phyloP scores from a whole-genome alignment of 2,797 vertebrate species.

The Lithobates sylvaticus region DNA sequence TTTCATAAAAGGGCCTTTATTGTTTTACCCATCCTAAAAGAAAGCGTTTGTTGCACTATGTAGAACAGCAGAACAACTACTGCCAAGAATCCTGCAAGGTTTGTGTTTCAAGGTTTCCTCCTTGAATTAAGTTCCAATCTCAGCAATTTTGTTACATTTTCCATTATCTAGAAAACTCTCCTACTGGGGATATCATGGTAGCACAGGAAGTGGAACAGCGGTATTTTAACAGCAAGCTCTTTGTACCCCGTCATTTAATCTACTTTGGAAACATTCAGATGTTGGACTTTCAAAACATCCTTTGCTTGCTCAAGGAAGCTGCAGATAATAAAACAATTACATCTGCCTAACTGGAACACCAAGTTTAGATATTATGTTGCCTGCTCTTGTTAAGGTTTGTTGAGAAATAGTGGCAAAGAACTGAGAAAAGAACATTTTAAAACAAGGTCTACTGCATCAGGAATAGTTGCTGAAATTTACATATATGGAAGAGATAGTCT shows the following conservation, averaged over 20 bases:
- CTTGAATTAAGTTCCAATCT: conserved; percentile 3
- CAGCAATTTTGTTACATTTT: conserved; percentile 49
- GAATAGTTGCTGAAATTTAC: no score
- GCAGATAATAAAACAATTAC: conserved; percentile 42
- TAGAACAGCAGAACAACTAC: conserved; percentile 18
- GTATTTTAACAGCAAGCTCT: conserved; percentile 22
- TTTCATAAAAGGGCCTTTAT: conserved; percentile 10
- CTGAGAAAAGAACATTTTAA: neutral
- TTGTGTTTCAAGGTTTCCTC: conserved; percentile 34
- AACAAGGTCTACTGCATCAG: no score
- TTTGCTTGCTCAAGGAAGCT: conserved; percentile 26
- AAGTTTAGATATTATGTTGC: conserved; percentile 4
- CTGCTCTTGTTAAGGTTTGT: neutral
- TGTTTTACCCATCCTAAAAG: neutral
- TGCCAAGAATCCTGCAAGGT: conserved; percentile 44
- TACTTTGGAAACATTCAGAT: conserved; percentile 34
- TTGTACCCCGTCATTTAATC: conserved; percentile 37
- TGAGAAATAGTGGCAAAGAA: neutral
- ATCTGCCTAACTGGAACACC: neutral
- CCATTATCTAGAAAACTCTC: conserved; percentile 57
- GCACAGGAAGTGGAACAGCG: conserved; percentile 32
- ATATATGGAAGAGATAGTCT: no score
- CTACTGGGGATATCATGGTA: conserved; percentile 33
- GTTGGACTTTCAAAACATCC: conserved; percentile 32
- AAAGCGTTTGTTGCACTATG: conserved; percentile 6